phyloP scores from a whole-genome alignment of 2,888 invertebrate species.

The Ophion slaviceki region DNA sequence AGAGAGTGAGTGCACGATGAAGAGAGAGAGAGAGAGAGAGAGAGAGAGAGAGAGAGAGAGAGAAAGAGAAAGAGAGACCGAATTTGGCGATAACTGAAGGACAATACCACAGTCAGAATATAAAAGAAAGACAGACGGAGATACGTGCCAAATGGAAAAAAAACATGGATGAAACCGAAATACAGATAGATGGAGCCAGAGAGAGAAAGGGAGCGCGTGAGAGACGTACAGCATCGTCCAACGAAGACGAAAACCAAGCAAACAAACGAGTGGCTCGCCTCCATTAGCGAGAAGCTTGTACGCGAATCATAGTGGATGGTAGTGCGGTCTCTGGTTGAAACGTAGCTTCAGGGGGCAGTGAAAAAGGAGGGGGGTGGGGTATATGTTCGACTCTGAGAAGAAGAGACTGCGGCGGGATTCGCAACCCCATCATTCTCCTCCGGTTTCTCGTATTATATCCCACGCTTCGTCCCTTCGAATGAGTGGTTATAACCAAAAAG shows the following conservation, averaged over 20 bases:
- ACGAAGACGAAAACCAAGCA: slow-evolving; percentile 56
- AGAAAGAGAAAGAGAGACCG: not conserved
- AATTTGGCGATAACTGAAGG: slow-evolving; percentile 7
- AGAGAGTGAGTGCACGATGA: not conserved
- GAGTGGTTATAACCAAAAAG: slow-evolving; percentile 15
- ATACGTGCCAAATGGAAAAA: not conserved
- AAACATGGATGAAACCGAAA: not conserved
- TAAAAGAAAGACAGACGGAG: not conserved
- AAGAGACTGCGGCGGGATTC: not conserved
- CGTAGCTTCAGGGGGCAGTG: not conserved
- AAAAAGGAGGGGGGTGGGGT: not conserved
- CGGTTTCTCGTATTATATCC: not conserved
- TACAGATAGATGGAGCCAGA: slow-evolving; percentile 24
- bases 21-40: not conserved
- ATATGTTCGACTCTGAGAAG: not conserved
- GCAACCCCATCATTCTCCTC: not conserved
- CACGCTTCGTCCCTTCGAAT: not conserved
- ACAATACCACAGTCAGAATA: slow-evolving; percentile 5
- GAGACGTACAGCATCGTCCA: slow-evolving; percentile 20
- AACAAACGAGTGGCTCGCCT: slow-evolving; percentile 64
- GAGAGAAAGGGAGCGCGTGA: slow-evolving; percentile 23
- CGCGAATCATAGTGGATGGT: slow-evolving; percentile 55
- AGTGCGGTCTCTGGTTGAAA: slow-evolving; percentile 41
- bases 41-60: not conserved
- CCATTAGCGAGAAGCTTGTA: slow-evolving; percentile 62